Evolutionary conservation across 2,113 vertebrate genomes (phyloP), one percentile per base, ranked within the genome.

Genomic region (Sinocyclocheilus anophthalmus): DNA sequence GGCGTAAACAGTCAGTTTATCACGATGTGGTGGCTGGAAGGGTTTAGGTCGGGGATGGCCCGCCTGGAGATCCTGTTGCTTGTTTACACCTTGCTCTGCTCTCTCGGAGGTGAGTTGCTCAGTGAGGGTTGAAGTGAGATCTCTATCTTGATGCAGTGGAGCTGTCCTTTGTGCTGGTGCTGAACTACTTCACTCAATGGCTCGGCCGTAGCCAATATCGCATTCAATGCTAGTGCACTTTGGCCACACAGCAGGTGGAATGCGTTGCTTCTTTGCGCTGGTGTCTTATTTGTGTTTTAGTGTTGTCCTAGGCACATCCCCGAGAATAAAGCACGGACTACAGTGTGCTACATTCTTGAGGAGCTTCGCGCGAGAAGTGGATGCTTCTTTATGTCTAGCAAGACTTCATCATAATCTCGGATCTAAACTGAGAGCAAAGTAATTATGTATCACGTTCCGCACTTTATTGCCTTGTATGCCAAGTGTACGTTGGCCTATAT

Each of bases 141-240:
- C 76, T 77, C 48, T 78, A 78, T 78, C 77, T 86, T 85, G 91
- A 84, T 92, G 91, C 90, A 75, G 89, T 86, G 91, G 94, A 93
- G 94, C 94, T 95, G 95, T 96, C 88, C 89, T 92, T 91, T 91
- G 88, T 89, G 90, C 70, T 87, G 94, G 94, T 95, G 93, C 95
- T 96, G 95, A 95, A 95, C 92, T 85, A 90, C 90, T 92, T 89
- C 33, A 72, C 65, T 30, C 13, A 61, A 53, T 48, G 76, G 22
- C 67, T 73, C n/a, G 57, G 53, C 78, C 39, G 20, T 42, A 26
- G 53, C 70, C 16, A 42, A 48, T 39, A 24, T 39, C 53, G 18
- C 77, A 12, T 39, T 59, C 18, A 69, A 2, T 48, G 59, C 63
- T 86, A 26, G 4, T 45, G 69, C 57, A 53, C 55, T 76, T 84